Percentiles rank a stretch among this genome's conserved stretches.
Evolutionary conservation across 2,888 invertebrate genomes (phyloP).

Genomic region (Andrena bicolor): DNA sequence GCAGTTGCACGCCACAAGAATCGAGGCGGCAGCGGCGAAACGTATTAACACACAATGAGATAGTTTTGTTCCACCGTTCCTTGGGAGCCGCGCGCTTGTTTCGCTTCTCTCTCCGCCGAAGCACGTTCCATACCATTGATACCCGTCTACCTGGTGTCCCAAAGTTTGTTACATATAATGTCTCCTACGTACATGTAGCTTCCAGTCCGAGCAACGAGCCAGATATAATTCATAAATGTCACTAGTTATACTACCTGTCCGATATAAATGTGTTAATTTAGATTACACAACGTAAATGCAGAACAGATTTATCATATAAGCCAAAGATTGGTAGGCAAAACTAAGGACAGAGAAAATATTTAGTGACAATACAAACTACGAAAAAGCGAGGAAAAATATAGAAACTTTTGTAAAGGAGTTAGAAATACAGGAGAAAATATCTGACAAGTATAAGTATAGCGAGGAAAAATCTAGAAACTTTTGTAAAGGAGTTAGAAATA

Average conservation of each 20-base stretch:
- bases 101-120: slow-evolving; percentile 71
- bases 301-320: no score
- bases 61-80: slow-evolving; percentile 83
- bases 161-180: slow-evolving; percentile 34
- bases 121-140: slow-evolving; percentile 77
- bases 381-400: no score
- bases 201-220: neutral
- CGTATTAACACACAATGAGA: slow-evolving; percentile 85
- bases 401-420: no score
- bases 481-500: no score
- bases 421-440: no score
- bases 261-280: neutral
- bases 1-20: slow-evolving; percentile 68
- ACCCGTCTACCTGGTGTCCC: slow-evolving; percentile 74
- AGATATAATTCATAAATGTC: neutral
- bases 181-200: neutral
- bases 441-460: no score
- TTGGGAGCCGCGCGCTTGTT: slow-evolving; percentile 69
- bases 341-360: no score
- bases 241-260: neutral
- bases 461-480: no score
- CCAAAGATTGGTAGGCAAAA: no score
- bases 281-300: no score
- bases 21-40: slow-evolving; percentile 74
- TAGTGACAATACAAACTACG: no score